Percentiles rank a stretch among this genome's conserved stretches.
phyloP scores from a whole-genome alignment of 2,797 vertebrate genomes.

The Leptodactylus fallax region DNA sequence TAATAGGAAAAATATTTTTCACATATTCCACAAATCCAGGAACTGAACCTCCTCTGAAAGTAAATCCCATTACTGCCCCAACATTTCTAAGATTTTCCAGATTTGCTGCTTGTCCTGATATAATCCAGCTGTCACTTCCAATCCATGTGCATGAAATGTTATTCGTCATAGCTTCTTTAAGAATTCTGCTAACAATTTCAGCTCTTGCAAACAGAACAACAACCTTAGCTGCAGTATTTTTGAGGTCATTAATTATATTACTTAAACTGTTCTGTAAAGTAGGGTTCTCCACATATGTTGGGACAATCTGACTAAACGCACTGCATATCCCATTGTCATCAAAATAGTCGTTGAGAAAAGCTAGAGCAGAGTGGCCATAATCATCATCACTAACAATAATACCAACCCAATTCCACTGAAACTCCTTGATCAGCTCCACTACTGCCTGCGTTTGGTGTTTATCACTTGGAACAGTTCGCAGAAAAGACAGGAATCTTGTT shows the following conservation, averaged over 20 bases:
- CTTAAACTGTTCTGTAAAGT: constrained; percentile 37
- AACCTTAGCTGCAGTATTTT: constrained; percentile 67
- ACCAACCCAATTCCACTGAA: constrained; percentile 27
- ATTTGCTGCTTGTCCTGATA: constrained; percentile 58
- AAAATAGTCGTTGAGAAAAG: constrained; percentile 40
- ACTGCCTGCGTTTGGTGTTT: not conserved
- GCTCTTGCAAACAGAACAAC: constrained; percentile 72
- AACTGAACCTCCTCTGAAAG: constrained; percentile 66
- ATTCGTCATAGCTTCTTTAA: constrained; percentile 70
- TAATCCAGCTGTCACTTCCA: constrained; percentile 73
- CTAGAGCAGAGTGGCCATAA: not conserved
- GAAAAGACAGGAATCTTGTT: not conserved
- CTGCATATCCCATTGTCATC: constrained; percentile 66
- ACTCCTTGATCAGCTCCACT: constrained; percentile 18
- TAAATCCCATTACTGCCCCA: constrained; percentile 75
- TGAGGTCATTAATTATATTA: constrained; percentile 65
- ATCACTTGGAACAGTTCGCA: not conserved
- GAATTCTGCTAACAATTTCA: constrained; percentile 68
- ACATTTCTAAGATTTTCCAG: constrained; percentile 71
- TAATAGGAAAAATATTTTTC: constrained; percentile 65
- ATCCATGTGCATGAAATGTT: constrained; percentile 73
- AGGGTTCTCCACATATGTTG: constrained; percentile 62
- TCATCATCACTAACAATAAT: not conserved
- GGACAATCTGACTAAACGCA: constrained; percentile 70
- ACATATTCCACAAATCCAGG: constrained; percentile 71